Conservation (phyloP, 2,113 vertebrate genomes). For the Propithecus coquereli region DNA sequence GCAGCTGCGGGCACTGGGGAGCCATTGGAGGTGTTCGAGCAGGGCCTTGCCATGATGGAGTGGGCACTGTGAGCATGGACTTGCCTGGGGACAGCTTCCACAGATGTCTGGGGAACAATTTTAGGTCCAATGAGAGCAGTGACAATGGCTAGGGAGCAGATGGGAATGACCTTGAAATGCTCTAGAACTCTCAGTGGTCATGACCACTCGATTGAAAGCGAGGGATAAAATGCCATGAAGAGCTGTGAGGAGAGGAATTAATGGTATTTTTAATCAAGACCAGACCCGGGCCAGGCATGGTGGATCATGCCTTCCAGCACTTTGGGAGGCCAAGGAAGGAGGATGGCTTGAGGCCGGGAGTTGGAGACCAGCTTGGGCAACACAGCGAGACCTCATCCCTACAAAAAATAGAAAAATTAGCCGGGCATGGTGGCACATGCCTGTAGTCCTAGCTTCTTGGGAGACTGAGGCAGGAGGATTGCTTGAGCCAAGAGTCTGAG, state of each 20-base stretch:
- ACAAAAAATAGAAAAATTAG: too few relatives aligned
- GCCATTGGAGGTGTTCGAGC: too few relatives aligned
- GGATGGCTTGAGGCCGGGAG: neutral
- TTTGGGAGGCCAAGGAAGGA: neutral
- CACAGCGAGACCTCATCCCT: neutral
- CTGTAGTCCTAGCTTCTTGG: neutral
- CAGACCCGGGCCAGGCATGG: neutral
- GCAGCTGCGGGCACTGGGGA: fast-evolving
- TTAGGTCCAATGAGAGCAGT: fast-evolving
- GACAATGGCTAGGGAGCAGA: neutral
- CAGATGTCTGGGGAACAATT: neutral
- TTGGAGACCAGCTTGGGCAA: neutral
- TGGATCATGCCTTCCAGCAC: neutral
- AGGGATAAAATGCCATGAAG: too few relatives aligned
- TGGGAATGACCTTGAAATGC: neutral
- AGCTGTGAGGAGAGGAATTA: neutral
- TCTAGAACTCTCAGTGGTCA: too few relatives aligned
- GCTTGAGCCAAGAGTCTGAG: neutral
- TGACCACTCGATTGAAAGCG: neutral
- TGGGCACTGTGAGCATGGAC: neutral
- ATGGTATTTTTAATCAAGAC: neutral
- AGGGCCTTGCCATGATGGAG: fast-evolving
- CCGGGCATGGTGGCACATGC: neutral
- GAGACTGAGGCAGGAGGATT: neutral
- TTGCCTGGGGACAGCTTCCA: neutral